Base-by-base conservation (phyloP, 2,113 vertebrate genomes). In the Dissostichus mawsoni region DNA sequence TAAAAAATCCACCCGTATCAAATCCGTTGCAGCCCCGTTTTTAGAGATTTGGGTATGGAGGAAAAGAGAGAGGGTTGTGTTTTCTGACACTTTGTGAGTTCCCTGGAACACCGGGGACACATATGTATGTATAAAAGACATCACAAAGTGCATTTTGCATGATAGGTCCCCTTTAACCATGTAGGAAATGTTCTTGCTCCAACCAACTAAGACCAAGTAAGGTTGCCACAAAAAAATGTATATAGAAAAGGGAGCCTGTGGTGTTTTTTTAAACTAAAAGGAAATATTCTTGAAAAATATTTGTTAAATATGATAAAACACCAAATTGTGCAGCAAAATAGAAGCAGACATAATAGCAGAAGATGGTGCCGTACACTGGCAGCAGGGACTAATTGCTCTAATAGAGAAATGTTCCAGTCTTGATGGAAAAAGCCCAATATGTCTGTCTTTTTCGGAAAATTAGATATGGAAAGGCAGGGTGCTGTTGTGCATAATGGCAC, bases 321-420 rank as follows among this genome's bases (percentile, higher is more conserved):
- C 41, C 17, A 57, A 50, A 75, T 4, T 53, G 17, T 50, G 44
- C 47, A 25, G 16, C 11, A 68, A 76, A 59, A 68, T 14, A 8
- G 45, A 1, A 16, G 47, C 65, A 47, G 56, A 76, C n/a, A 71
- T 66, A 76, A 59, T 7, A 41, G 20, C 11, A 25, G 72, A 62
- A 50, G 44, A 50, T 25, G 48, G 55, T 36, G 50, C 16, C 36
- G 61, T 52, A 25, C 3, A 7, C 23, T 55, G 41, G 1, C 18
- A 44, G 52, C 36, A 41, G 55, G 33, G 74, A 65, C n/a, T 84
- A 79, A 84, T 71, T 69, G 25, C 58, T 82, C 23, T 59, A 76
- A 76, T 84, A 47, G 69, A 59, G 65, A 41, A 66, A 44, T 63
- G 13, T 79, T 58, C 9, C 62, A 36, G 66, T 73, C 23, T 66